Evolutionary conservation across 2,797 vertebrate genomes (phyloP), one percentile per base, ranked within the genome.

Genomic region (Sternarchorhynchus goeldii): DNA sequence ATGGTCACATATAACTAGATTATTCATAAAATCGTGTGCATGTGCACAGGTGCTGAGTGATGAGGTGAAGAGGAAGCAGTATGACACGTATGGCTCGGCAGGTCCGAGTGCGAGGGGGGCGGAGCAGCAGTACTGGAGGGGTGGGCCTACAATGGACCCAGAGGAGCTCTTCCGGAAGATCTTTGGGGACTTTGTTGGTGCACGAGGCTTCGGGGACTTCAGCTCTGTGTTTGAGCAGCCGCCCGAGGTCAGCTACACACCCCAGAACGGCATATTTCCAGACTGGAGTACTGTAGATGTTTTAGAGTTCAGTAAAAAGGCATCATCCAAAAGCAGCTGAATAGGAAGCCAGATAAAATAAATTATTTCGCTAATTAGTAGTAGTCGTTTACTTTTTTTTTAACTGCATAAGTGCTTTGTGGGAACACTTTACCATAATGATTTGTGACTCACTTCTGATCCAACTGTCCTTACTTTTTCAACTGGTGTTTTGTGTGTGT

Each of bases 91-190:
- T 0, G 97, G 98, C 65, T 91, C 95, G 0, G 85, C 96, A 0
- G 93, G 95, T 0, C 73, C 92, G 0, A 93, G 95, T 0, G 89
- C 93, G 0, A 66, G 91, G 0, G 86, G 89, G 10, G 82, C 93
- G 0, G 92, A 93, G 64, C 89, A 92, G 90, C 94, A 94, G 12
- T 95, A 96, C 88, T 97, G 96, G 91, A 94, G 77, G 25, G 14
- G 59, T 14, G 50, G 81, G 18, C 12, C 94, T n/a, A 92, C 90
- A 0, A 86, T 99, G 0, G 93, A 99, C 75, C 96, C 97, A 0
- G 97, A 99, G 82, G 97, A 99, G 84, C 95, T 99, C 1, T 99
- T 98, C 91, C 92, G 95, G 71, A 99, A 96, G 89, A 99, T 99
- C 86, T 99, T 99, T 0, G 96, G 97, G 4, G 97, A 99, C 69